A percentile compares a stretch with the other conserved stretches of the same genome.
Evolutionary conservation across 2,113 vertebrate genomes (phyloP).

Genomic region (Triplophysa siluroides): DNA sequence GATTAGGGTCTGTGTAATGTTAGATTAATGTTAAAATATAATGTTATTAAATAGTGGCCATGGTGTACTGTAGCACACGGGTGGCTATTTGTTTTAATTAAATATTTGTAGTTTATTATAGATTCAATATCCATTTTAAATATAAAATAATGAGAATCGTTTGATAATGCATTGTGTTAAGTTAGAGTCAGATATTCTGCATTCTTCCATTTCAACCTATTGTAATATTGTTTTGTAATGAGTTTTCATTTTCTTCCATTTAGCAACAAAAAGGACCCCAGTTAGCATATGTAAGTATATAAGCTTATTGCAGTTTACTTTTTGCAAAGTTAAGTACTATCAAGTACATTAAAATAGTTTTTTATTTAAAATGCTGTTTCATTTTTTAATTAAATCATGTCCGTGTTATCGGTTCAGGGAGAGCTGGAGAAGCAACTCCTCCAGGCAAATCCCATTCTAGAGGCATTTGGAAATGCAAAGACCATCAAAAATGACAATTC

Average conservation of each 20-base stretch:
- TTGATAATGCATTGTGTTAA: not conserved
- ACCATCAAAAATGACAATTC: constrained; percentile 99
- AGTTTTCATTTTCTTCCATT: constrained; percentile 39
- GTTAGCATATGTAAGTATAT: constrained; percentile 89
- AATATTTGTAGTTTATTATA: too few species aligned
- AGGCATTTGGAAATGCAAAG: constrained; percentile 98
- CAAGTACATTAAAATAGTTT: too few species aligned
- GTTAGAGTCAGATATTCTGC: not conserved
- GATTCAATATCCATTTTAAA: too few species aligned
- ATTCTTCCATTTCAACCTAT: constrained; percentile 4
- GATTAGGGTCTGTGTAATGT: too few species aligned
- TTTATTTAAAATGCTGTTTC: not conserved
- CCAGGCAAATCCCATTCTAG: constrained; percentile 97
- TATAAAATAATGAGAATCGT: too few species aligned
- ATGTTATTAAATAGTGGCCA: too few species aligned
- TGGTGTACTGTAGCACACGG: too few species aligned
- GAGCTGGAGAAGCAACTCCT: constrained; percentile 96
- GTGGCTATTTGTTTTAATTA: too few species aligned
- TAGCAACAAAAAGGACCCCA: constrained; percentile 82
- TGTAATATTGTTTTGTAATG: not conserved
- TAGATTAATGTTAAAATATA: too few species aligned
- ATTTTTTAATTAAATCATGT: not conserved
- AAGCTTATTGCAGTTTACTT: constrained; percentile 42
- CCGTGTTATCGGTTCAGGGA: constrained; percentile 73
- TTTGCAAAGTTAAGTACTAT: too few species aligned